Evolutionary conservation across 2,888 invertebrate species (phyloP), one percentile per base, ranked within the genome.

Genomic region (Melanargia galathea): DNA sequence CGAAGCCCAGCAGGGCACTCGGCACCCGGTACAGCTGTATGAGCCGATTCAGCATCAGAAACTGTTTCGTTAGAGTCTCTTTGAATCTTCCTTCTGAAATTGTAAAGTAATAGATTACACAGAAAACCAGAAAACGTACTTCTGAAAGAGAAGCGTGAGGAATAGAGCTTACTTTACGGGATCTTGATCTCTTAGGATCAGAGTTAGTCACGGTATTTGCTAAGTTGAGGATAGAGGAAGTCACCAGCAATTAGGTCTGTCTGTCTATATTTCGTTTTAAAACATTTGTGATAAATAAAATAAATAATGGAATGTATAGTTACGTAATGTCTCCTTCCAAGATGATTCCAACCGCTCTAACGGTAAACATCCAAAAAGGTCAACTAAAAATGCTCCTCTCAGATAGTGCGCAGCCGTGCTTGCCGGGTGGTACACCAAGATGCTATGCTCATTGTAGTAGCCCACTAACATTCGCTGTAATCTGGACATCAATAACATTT

Each of bases 401-500:
- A 87, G 52, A 60, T 89, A 89, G 65, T 87, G 79, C 0, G 82
- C 82, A 0, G 87, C 83, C 0, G 88, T 87, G 66, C 85, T 87
- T 7, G 79, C 74, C 1, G 89, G 89, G 52, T 89, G 89, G 67
- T 83, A 87, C 13, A 89, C 80, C 62, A 88, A 73, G 33, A 86
- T 77, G 0, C 87, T 86, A 0, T 71, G 70, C 1, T 77, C 77
- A 62, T 84, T 83, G 75, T 77, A 89, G 64, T 86, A 88, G 0
- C 85, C 88, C 18, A 89, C 78, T 49, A 88, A 67, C 83, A 87
- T 83, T 1, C 89, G 78, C 71, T 87, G 87, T 13, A 85, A 63
- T 43, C 89, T 87, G 69, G 24, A 43, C 35, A 26, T n/a, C 7
- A 16, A n/a, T 2, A 2, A 8, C 4, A 43, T 43, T 16, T 43